Evolutionary conservation across 2,888 invertebrate species (phyloP).

Genomic region (Rhopalosiphum nymphaeae): DNA sequence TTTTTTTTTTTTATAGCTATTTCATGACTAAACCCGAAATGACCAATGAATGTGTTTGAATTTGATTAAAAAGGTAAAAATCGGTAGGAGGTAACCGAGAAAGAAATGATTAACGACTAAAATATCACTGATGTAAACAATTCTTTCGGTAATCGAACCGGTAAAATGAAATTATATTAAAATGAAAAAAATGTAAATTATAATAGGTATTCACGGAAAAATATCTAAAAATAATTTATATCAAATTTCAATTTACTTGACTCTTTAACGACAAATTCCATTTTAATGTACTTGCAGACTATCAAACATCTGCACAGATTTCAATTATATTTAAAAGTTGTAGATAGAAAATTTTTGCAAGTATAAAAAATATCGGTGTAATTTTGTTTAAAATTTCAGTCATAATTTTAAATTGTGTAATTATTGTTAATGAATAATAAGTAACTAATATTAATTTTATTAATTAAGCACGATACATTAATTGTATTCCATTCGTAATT

Average conservation of each 20-base stretch:
- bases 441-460: not conserved
- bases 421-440: not conserved
- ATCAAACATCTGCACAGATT: not conserved
- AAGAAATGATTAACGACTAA: not conserved
- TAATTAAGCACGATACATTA: not conserved
- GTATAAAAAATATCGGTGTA: not conserved
- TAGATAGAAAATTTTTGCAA: not conserved
- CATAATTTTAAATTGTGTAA: not conserved
- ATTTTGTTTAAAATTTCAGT: not conserved
- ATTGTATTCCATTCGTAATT: not conserved
- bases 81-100: not conserved
- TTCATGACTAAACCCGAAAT: not conserved
- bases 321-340: not conserved
- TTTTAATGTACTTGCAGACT: not conserved
- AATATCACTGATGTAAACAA: not conserved
- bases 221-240: not conserved
- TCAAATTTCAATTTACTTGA: too few species aligned
- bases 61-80: not conserved
- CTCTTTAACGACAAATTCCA: not conserved
- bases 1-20: not conserved
- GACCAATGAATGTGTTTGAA: not conserved
- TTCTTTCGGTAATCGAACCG: not conserved
- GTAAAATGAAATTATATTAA: not conserved
- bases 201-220: not conserved
- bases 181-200: not conserved